Percentiles rank a stretch among this genome's conserved stretches.
phyloP scores from a whole-genome alignment of 2,888 invertebrate species.

The Dexiosoma caninum region DNA sequence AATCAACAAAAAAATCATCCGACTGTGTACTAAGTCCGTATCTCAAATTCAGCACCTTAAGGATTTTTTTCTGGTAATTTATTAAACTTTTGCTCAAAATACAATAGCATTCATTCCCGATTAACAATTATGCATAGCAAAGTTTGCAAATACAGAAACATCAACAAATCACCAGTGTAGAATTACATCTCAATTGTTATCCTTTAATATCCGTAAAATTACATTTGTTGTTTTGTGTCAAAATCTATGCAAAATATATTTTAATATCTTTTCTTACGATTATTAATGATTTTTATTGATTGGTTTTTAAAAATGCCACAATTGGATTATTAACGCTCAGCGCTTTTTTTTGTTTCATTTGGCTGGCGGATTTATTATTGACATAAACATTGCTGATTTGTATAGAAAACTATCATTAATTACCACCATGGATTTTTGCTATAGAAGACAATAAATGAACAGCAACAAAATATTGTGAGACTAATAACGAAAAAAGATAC shows the following conservation, averaged over 20 bases:
- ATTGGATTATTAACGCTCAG: slow-evolving; percentile 54
- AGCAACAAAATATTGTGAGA: background rate
- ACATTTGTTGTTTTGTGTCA: background rate
- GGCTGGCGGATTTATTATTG: slow-evolving; percentile 52
- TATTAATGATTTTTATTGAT: slow-evolving; percentile 47
- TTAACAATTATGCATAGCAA: too few relatives aligned
- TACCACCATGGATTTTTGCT: slow-evolving; percentile 27
- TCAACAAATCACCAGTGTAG: slow-evolving; percentile 1
- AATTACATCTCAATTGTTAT: slow-evolving; percentile 44
- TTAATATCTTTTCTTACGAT: slow-evolving; percentile 38
- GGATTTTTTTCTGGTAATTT: too few relatives aligned
- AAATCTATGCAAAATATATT: slow-evolving; percentile 4
- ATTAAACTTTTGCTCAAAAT: too few relatives aligned
- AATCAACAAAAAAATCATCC: too few relatives aligned
- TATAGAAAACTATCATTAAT: slow-evolving; percentile 60
- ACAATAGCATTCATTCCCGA: too few relatives aligned
- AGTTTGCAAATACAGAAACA: background rate
- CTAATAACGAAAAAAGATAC: background rate
- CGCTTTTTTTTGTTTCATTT: slow-evolving; percentile 30
- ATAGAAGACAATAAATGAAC: background rate
- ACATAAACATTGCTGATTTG: slow-evolving; percentile 57
- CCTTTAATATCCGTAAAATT: slow-evolving; percentile 17
- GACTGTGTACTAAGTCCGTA: too few relatives aligned
- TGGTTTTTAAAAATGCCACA: slow-evolving; percentile 33
- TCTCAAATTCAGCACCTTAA: too few relatives aligned